These are phyloP conservation scores for Drosophila cognata DNA, from an alignment of 2,888 invertebrate genomes.

Conservation along the genomic window DNA sequence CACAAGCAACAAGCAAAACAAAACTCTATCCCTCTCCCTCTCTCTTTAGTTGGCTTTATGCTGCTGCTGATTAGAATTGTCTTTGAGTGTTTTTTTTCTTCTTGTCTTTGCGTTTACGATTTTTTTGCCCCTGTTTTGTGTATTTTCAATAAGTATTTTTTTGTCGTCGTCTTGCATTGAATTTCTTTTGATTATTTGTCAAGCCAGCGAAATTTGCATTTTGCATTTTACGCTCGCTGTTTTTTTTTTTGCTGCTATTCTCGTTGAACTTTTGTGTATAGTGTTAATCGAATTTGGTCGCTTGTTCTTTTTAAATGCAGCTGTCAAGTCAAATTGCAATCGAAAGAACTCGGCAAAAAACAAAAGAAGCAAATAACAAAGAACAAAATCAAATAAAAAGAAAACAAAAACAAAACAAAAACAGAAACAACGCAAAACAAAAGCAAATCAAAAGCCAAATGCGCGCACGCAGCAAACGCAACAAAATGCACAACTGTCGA, in stretches of 20 bases:
- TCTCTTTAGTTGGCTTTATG: slow-evolving; percentile 19
- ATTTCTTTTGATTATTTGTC: slow-evolving; percentile 73
- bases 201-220: slow-evolving; percentile 62
- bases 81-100: slow-evolving; percentile 47
- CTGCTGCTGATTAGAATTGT: slow-evolving; percentile 64
- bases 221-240: slow-evolving; percentile 28
- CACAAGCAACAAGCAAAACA: slow-evolving; percentile 33
- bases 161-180: slow-evolving; percentile 69
- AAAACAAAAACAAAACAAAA: slow-evolving; percentile 15
- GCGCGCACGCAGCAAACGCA: slow-evolving; percentile 72
- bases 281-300: slow-evolving; percentile 72
- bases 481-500: slow-evolving; percentile 76
- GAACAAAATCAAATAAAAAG: slow-evolving; percentile 11
- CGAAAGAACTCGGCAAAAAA: slow-evolving; percentile 35
- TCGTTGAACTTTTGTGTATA: slow-evolving; percentile 51
- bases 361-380: slow-evolving; percentile 11
- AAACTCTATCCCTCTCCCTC: slow-evolving; percentile 21
- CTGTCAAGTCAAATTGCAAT: slow-evolving; percentile 64
- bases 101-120: slow-evolving; percentile 40
- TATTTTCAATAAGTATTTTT: slow-evolving; percentile 73
- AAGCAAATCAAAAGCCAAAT: slow-evolving; percentile 66
- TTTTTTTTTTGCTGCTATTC: slow-evolving; percentile 39
- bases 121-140: slow-evolving; percentile 53
- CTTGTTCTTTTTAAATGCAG: slow-evolving; percentile 42
- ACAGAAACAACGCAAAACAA: slow-evolving; percentile 9